phyloP scores from a whole-genome alignment of 2,888 invertebrate genomes.

The Acanthoscelides obtectus region DNA sequence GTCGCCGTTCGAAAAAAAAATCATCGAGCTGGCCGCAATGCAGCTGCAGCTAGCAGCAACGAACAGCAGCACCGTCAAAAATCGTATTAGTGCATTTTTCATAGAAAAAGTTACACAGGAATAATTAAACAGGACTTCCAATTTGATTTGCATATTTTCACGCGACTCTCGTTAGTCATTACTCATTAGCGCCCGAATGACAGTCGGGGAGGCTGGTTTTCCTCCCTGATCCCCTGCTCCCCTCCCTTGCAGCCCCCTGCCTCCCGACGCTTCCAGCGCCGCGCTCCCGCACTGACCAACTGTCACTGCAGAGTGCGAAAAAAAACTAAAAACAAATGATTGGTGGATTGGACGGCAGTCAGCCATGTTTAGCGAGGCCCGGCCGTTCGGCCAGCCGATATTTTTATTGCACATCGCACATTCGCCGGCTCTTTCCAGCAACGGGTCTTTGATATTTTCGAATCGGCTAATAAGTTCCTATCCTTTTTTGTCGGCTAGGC shows the following conservation, averaged over 20 bases:
- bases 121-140: conserved; percentile 49
- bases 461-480: neutral
- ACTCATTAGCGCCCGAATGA: conserved; percentile 48
- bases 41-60: neutral
- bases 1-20: conserved; percentile 12
- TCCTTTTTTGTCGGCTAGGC: neutral
- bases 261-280: conserved; percentile 23
- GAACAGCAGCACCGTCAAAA: conserved; percentile 31
- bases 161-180: conserved; percentile 50
- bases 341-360: conserved; percentile 45
- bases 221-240: conserved; percentile 16
- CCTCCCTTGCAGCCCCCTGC: conserved; percentile 17
- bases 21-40: conserved; percentile 3
- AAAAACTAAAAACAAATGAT: conserved; percentile 45
- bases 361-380: conserved; percentile 37
- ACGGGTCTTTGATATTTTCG: neutral
- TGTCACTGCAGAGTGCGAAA: conserved; percentile 42
- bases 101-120: conserved; percentile 36
- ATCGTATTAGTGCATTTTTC: conserved; percentile 39
- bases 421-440: neutral
- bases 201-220: conserved; percentile 33
- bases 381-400: conserved; percentile 28
- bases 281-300: conserved; percentile 36
- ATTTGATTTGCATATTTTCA: conserved; percentile 51
- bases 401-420: conserved; percentile 25